Evolutionary conservation across 2,113 vertebrate genomes (phyloP).

Genomic region (Gobiocypris rarus): DNA sequence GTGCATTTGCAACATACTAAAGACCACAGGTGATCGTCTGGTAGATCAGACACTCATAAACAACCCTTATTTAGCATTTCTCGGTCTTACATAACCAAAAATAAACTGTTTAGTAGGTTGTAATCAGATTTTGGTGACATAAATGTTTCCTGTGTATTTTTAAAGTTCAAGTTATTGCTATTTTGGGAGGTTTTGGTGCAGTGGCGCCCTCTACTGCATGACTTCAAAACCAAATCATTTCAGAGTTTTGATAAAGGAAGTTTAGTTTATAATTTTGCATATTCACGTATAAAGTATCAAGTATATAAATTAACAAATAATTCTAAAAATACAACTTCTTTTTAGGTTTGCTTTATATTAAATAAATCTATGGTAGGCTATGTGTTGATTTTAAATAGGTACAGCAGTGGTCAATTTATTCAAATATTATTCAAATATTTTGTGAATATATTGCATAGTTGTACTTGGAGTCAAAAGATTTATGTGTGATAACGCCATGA

Average conservation of each 20-base stretch:
- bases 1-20: conserved; percentile 8
- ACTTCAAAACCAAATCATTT: not conserved
- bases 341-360: not conserved
- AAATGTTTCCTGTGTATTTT: not conserved
- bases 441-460: no score
- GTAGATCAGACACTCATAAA: conserved; percentile 16
- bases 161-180: conserved; percentile 1
- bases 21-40: conserved; percentile 30
- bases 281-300: not conserved
- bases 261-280: not conserved
- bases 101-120: not conserved
- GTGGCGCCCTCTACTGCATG: conserved; percentile 28
- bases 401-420: no score
- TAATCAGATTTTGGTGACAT: conserved; percentile 2
- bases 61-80: conserved; percentile 32
- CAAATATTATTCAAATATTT: no score
- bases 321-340: not conserved
- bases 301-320: not conserved
- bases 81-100: conserved; percentile 12
- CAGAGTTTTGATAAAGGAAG: not conserved
- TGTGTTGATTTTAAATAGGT: not conserved
- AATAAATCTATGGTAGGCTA: not conserved
- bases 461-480: no score
- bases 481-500: no score
- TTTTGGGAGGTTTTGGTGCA: not conserved